Evolutionary conservation across 2,888 invertebrate species (phyloP).

Genomic region (Amiota communis): DNA sequence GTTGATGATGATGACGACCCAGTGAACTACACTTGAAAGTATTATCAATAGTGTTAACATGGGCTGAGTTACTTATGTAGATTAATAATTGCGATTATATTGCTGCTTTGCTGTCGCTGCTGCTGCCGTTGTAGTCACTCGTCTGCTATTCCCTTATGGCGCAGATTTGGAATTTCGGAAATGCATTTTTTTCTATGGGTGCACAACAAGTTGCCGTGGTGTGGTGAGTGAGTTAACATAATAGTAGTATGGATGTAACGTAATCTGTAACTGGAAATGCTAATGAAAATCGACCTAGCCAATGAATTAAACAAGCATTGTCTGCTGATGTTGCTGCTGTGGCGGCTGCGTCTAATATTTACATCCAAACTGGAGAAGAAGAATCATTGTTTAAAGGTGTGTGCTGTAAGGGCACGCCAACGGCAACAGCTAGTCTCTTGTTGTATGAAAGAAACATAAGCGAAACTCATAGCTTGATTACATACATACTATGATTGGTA

Average conservation of each 20-base stretch:
- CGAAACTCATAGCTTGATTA: constrained; percentile 9
- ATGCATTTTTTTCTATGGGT: constrained; percentile 46
- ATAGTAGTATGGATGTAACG: constrained; percentile 14
- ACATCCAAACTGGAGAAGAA: constrained; percentile 28
- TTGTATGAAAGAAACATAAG: constrained; percentile 21
- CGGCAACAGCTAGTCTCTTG: not conserved
- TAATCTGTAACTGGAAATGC: constrained; percentile 28
- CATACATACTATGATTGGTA: not conserved
- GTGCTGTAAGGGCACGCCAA: not conserved
- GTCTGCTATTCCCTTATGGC: not conserved
- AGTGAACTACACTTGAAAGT: too few relatives aligned
- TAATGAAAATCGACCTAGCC: constrained; percentile 6
- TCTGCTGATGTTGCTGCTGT: too few relatives aligned
- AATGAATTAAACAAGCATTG: not conserved
- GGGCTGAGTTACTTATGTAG: too few relatives aligned
- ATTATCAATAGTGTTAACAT: too few relatives aligned
- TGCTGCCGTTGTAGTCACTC: not conserved
- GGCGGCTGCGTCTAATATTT: not conserved
- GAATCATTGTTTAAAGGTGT: constrained; percentile 29
- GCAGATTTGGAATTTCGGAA: constrained; percentile 58
- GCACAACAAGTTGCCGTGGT: constrained; percentile 15
- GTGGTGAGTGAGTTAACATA: constrained; percentile 34
- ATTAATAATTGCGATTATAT: not conserved
- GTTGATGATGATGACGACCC: too few relatives aligned
- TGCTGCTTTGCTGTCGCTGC: not conserved